phyloP scores from a whole-genome alignment of 2,113 vertebrate species.

The Anseranas semipalmata region DNA sequence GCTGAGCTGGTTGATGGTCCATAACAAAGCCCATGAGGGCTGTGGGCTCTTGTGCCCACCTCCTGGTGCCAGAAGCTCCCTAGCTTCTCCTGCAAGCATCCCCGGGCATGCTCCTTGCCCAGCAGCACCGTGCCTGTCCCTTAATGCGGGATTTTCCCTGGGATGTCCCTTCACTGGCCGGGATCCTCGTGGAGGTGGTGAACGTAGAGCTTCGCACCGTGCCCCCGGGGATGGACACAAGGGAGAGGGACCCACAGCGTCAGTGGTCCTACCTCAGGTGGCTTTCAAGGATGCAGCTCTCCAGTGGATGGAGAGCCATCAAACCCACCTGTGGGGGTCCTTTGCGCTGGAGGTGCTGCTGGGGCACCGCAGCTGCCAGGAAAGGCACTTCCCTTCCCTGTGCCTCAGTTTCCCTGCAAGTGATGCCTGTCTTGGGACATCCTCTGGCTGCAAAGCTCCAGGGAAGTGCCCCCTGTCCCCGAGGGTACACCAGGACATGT shows the following conservation, averaged over 20 bases:
- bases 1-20: not conserved
- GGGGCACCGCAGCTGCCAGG: too few relatives aligned
- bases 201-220: too few relatives aligned
- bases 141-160: not conserved
- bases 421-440: not conserved
- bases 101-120: not conserved
- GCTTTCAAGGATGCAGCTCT: not conserved
- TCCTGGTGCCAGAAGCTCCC: not conserved
- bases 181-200: accelerated
- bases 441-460: not conserved
- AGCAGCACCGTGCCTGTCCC: not conserved
- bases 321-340: accelerated
- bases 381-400: accelerated
- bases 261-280: too few relatives aligned
- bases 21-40: not conserved
- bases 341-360: too few relatives aligned
- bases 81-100: too few relatives aligned
- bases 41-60: accelerated
- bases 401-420: not conserved
- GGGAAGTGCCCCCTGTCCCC: not conserved
- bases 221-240: too few relatives aligned
- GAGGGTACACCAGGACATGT: not conserved
- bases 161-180: accelerated
- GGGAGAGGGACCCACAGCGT: not conserved
- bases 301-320: accelerated